phyloP scores from a whole-genome alignment of 2,888 invertebrate genomes.

The Eristalis arbustorum region DNA sequence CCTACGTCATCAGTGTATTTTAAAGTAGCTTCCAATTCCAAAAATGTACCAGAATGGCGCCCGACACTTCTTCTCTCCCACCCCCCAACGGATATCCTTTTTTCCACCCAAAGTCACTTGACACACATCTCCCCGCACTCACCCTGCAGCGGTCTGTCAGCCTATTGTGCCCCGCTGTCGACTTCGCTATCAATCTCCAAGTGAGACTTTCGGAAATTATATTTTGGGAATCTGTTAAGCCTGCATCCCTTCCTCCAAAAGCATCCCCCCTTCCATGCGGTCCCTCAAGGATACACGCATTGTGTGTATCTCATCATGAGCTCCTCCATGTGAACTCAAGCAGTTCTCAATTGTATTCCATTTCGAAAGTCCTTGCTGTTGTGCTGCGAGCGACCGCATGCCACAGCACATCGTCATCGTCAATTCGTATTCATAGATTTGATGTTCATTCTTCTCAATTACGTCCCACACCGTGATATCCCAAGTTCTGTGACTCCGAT shows the following conservation, averaged over 20 bases:
- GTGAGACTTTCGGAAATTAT: neutral
- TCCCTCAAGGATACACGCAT: neutral
- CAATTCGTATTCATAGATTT: slow-evolving; percentile 44
- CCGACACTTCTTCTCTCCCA: too few species aligned
- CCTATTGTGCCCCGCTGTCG: too few species aligned
- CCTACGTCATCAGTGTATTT: too few species aligned
- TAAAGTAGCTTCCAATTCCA: too few species aligned
- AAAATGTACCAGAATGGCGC: too few species aligned
- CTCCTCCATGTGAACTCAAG: neutral
- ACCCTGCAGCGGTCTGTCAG: too few species aligned
- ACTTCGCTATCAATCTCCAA: neutral
- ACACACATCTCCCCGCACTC: too few species aligned
- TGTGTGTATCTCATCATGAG: neutral
- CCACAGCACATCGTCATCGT: neutral
- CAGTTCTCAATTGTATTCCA: neutral
- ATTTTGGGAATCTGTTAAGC: neutral
- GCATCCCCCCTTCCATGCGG: neutral
- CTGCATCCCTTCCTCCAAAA: neutral
- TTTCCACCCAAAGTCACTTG: too few species aligned
- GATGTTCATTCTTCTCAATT: slow-evolving; percentile 52
- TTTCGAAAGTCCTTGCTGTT: neutral
- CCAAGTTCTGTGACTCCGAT: neutral
- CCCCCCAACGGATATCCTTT: too few species aligned
- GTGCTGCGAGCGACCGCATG: neutral
- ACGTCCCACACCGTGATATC: slow-evolving; percentile 1